A percentile compares a stretch with the other conserved stretches of the same genome.
These are phyloP conservation scores for Amblyopsis hoosieri DNA, from an alignment of 2,797 vertebrate species.

Conservation along the genomic window DNA sequence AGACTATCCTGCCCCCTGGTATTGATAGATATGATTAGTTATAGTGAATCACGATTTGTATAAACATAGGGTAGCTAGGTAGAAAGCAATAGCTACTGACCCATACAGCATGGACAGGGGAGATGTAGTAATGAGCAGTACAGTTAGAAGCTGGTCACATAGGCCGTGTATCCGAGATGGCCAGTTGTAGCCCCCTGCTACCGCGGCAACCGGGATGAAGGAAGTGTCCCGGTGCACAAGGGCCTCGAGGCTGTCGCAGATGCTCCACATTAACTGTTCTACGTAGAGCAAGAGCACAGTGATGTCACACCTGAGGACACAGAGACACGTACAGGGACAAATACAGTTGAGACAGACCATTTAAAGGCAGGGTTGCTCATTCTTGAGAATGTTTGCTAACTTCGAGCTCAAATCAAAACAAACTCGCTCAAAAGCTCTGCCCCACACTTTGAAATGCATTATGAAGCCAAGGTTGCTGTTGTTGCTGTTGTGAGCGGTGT, in stretches of 20 bases:
- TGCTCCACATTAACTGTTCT: slow-evolving; percentile 89
- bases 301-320: slow-evolving; percentile 85
- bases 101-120: slow-evolving; percentile 83
- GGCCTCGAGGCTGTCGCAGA: slow-evolving; percentile 81
- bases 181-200: slow-evolving; percentile 59
- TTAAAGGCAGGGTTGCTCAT: no score
- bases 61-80: neutral
- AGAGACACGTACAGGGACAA: neutral
- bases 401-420: no score
- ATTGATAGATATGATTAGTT: no score
- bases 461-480: no score
- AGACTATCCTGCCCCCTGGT: no score
- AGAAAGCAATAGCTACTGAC: slow-evolving; percentile 57
- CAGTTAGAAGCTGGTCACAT: slow-evolving; percentile 86
- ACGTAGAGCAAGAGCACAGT: slow-evolving; percentile 86
- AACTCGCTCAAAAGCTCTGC: no score
- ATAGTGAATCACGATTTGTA: no score
- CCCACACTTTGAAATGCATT: no score
- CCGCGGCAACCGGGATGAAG: slow-evolving; percentile 52
- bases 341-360: neutral
- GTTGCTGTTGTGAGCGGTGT: no score
- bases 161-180: slow-evolving; percentile 85
- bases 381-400: no score
- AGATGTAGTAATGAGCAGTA: slow-evolving; percentile 83
- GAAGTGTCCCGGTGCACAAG: slow-evolving; percentile 72